These are phyloP conservation scores for Anhinga rufa DNA, from an alignment of 2,113 vertebrate genomes.

Conservation along the genomic window DNA sequence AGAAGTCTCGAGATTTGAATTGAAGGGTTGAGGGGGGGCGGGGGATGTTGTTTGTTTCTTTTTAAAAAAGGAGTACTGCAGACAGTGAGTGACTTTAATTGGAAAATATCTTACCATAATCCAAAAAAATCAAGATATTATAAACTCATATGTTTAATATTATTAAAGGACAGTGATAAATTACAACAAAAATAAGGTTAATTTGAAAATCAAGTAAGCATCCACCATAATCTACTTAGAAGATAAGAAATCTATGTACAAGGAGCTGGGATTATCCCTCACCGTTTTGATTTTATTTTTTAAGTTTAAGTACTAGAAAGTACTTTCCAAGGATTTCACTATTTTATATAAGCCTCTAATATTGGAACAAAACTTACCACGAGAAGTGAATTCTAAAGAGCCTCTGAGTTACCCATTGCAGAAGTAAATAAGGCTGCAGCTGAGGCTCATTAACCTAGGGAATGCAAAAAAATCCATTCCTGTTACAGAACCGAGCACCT, in stretches of 20 bases:
- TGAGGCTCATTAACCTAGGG: neutral
- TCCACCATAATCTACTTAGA: neutral
- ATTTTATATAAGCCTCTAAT: neutral
- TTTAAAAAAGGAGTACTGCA: neutral
- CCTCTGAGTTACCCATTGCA: neutral
- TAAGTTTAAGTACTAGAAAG: neutral
- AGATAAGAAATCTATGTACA: neutral
- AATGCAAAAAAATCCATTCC: neutral
- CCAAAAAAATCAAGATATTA: neutral
- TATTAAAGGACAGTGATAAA: neutral
- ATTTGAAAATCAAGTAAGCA: neutral
- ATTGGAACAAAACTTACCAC: neutral
- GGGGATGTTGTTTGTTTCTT: accelerated
- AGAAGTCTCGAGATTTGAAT: neutral
- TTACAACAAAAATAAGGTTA: neutral
- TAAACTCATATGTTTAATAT: neutral
- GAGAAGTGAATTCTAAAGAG: neutral
- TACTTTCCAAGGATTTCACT: neutral
- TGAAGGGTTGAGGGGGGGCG: accelerated
- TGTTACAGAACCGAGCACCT: neutral
- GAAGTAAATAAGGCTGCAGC: neutral
- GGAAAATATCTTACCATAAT: neutral
- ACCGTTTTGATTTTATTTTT: neutral
- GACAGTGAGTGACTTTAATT: neutral
- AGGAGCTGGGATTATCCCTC: neutral